These are phyloP conservation scores for Thymallus thymallus DNA, from an alignment of 2,113 vertebrate species.

Conservation along the genomic window DNA sequence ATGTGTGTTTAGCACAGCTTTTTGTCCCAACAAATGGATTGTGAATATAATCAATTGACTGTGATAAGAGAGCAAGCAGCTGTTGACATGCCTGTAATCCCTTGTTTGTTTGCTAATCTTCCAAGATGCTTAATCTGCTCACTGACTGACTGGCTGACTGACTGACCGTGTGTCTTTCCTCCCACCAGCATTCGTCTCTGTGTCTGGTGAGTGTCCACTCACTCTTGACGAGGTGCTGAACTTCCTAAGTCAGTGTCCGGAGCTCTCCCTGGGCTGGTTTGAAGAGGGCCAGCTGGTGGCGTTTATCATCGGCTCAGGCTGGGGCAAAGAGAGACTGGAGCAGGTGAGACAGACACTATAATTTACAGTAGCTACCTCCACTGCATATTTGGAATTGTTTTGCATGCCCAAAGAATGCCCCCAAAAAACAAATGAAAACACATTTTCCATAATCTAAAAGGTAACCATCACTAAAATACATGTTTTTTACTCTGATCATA, in stretches of 20 bases:
- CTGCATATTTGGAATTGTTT: background rate
- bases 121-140: conserved; percentile 1
- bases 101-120: conserved; percentile 5
- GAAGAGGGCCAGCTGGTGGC: conserved; percentile 78
- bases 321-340: conserved; percentile 75
- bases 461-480: background rate
- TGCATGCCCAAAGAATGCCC: background rate
- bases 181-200: conserved; percentile 73
- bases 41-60: background rate
- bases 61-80: background rate
- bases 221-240: conserved; percentile 74
- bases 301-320: conserved; percentile 79
- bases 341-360: conserved; percentile 60
- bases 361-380: background rate
- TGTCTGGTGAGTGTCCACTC: conserved; percentile 78
- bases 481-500: conserved; percentile 1
- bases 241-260: conserved; percentile 74
- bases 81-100: background rate
- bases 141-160: background rate
- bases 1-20: background rate
- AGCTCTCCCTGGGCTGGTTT: conserved; percentile 79
- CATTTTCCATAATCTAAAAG: background rate
- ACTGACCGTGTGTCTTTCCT: background rate
- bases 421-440: background rate
- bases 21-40: background rate